Base-by-base conservation (phyloP, 2,888 invertebrate genomes). In the Opisthograptis luteolata region DNA sequence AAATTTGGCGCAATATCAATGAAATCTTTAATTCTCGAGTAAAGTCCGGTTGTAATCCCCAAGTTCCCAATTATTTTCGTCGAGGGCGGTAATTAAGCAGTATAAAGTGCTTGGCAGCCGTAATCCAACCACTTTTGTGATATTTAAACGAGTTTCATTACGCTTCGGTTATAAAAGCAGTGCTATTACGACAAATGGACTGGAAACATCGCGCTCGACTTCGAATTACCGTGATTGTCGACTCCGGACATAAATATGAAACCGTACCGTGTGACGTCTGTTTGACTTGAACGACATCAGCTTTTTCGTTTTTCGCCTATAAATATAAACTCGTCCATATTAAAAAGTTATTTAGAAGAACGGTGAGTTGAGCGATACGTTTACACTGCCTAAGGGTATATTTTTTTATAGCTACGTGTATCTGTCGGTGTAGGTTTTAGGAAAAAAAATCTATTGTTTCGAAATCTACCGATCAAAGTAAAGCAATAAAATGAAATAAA, bases 71-170 rank as follows among this genome's bases (percentile, higher is more conserved):
- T 88, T 88, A 87, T 86, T 85, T 84, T 81, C 76, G 86, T 86
- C 75, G 81, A 82, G 84, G 80, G 76, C 77, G 76, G 87, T 87
- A 87, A 87, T 89, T 88, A 88, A 86, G 84, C 83, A 77, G 82
- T 77, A 88, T 86, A 87, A 88, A 87, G 82, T 84, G 82, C 80
- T 79, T 73, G 80, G 69, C 71, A 64, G 78, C 78, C 75, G 82
- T 87, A 87, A 88, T 87, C 86, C 81, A 72, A 81, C 86, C 87
- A 87, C 86, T 88, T 87, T 84, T 84, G 87, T 84, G 81, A 87
- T 87, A 85, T 88, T 88, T 85, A 88, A 89, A 86, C 81, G 86
- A 82, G 84, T 87, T 87, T 86, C 82, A 87, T 87, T 86, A 87
- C 84, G 87, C 73, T 86, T 86, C 75, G 82, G 82, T 81, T 87